Base-by-base conservation (phyloP, 2,797 vertebrate species). In the Gallinago stenura region DNA sequence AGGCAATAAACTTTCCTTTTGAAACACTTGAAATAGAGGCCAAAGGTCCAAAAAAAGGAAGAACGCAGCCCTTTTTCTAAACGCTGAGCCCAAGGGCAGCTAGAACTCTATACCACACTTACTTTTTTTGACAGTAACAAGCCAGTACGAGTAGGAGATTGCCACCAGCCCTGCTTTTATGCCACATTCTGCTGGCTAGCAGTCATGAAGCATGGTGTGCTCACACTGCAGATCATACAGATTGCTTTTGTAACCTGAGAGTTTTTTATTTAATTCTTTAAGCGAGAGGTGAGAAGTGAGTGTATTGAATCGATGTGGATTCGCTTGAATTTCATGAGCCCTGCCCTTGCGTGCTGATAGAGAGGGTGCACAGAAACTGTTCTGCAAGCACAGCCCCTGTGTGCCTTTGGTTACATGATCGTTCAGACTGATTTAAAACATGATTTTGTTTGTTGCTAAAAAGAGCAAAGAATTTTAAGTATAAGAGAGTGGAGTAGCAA, bases 331-430 rank as follows among this genome's bases (percentile, higher is more conserved):
- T 81, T 79, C 54, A 9, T 37, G 62, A 72, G 66, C 71, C 64
- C 78, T 82, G n/a, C 35, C 12, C 22, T 87, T 60, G 31, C 1
- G 1, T 78, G 18, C 31, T 37, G 37, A 14, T 45, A 14, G 75
- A 53, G 28, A 15, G 1, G 0, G 56, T 33, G 41, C 46, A 46
- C 4, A 83, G 65, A 68, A 80, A 39, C 19, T 16, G 26, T 51
- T 85, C 25, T 72, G 15, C 51, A 46, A 4, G 43, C 9, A 1
- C 4, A 4, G 54, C 39, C 78, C 60, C 72, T 4, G 4, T 35
- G 16, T 5, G 6, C 58, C 48, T 93, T 88, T 0, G 0, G 39
- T 83, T 79, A 24, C 1, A 0, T 24, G 25, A 28, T 65, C 0
- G 1, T 91, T 85, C 54, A 26, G 43, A 54, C 30, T 50, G 50